Evolutionary conservation across 2,113 vertebrate genomes (phyloP), one percentile per base, ranked within the genome.

Genomic region (Octodon degus): DNA sequence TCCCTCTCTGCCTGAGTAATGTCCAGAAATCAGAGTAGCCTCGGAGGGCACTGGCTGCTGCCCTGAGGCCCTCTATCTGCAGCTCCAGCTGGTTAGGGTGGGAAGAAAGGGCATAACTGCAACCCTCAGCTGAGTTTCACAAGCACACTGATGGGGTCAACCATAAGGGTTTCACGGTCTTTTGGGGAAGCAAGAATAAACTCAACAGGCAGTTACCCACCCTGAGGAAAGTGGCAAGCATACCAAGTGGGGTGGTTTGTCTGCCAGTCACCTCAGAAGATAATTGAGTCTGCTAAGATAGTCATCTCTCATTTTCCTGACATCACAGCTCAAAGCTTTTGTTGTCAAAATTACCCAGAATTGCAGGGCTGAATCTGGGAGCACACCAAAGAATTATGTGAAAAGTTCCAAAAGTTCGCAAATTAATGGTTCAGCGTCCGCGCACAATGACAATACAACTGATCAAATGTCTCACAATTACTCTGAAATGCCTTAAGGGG

Each of bases 381-480:
- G 63, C 4, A 27, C 85, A 24, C 3, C 72, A 62, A 76, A 90
- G 53, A 90, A 84, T 87, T 65, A 27, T 53, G 30, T 32, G 84
- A 87, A 93, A 95, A 83, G 53, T 11, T 79, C 20, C 92, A 92
- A 63, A 63, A 93, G 20, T 8, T 37, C 17, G 77, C 30, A 87
- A 60, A 32, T 87, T 74, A 81, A 62, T 1, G 19, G 89, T 82
- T 86, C 14, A 60, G 30, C 72, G 32, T 53, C 32, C 58, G 17
- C 20, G 10, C 37, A 88, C 70, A 80, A 88, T 12, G 3, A 88
- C 58, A 68, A 55, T n/a, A 16, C 90, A 65, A 63, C 50, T 74
- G 74, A 85, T 60, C 34, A 93, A 62, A 80, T 9, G 1, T 85
- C 70, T 43, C 43, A 76, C 13, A 58, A 27, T 27, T 91, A 86